Percentiles rank a stretch among this genome's conserved stretches.
phyloP scores from a whole-genome alignment of 2,113 vertebrate species.

The Garra rufa region DNA sequence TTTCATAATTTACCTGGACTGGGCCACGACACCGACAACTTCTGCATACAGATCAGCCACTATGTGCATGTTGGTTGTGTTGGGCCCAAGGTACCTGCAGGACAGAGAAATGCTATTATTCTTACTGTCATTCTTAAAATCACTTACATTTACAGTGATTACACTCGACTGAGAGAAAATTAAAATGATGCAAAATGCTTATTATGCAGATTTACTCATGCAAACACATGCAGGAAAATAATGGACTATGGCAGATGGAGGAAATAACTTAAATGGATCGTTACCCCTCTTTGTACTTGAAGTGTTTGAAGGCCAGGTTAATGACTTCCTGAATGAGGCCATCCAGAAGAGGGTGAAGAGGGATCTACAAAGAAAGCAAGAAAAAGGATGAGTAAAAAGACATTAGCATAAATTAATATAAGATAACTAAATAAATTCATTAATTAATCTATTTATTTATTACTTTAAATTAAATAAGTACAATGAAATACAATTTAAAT shows the following conservation, averaged over 20 bases:
- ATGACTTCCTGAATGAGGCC: conserved; percentile 96
- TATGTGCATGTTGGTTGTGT: conserved; percentile 99
- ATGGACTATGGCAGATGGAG: not conserved
- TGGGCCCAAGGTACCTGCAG: conserved; percentile 93
- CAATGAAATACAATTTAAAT: not conserved
- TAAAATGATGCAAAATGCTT: not conserved
- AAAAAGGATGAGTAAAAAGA: not conserved
- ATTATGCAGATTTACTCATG: not conserved
- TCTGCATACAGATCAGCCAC: conserved; percentile 98
- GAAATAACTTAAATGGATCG: conserved; percentile 53
- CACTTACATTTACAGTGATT: not conserved
- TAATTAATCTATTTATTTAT: not conserved
- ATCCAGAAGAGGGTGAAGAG: conserved; percentile 96
- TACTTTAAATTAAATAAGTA: not conserved
- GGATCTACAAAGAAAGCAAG: conserved; percentile 80
- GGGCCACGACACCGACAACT: conserved; percentile 94
- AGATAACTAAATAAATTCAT: not conserved
- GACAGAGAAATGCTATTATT: not conserved
- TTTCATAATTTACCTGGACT: conserved; percentile 88
- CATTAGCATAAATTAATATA: not conserved
- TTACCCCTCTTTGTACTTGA: conserved; percentile 99
- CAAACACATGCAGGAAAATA: not conserved
- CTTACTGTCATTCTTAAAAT: not conserved
- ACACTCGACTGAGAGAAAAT: not conserved
- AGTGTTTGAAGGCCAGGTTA: conserved; percentile 98